Evolutionary conservation across 1,140 invertebrate genomes (phyloP).

Genomic region (Ostrea edulis): DNA sequence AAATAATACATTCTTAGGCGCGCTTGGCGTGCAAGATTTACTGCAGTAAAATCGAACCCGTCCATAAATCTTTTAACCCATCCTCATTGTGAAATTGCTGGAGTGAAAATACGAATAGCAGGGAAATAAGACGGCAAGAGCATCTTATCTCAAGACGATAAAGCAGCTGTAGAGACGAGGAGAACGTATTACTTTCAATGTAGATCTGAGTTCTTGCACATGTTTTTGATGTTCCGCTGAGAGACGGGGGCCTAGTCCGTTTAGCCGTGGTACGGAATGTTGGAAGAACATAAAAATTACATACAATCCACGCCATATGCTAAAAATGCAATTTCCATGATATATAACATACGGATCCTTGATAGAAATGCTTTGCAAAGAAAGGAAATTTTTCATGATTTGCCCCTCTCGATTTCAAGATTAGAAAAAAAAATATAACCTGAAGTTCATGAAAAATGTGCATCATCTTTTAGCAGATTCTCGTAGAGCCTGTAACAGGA

Average conservation of each 20-base stretch:
- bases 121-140: neutral
- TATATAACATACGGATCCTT: slow-evolving; percentile 29
- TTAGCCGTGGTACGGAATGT: slow-evolving; percentile 1
- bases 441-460: neutral
- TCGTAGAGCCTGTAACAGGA: neutral
- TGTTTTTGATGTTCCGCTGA: slow-evolving; percentile 14
- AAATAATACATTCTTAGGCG: slow-evolving; percentile 2
- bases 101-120: slow-evolving; percentile 7
- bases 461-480: neutral
- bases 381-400: slow-evolving; percentile 11
- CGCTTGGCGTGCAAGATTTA: neutral
- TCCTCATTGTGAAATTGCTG: neutral
- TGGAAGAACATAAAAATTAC: slow-evolving; percentile 26
- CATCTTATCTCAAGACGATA: slow-evolving; percentile 14
- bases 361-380: slow-evolving; percentile 28
- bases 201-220: slow-evolving; percentile 34
- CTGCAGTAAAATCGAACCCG: neutral
- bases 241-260: slow-evolving; percentile 16
- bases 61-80: slow-evolving; percentile 19
- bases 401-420: slow-evolving; percentile 33
- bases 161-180: neutral
- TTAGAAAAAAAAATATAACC: neutral
- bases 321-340: slow-evolving; percentile 31
- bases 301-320: slow-evolving; percentile 36
- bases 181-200: slow-evolving; percentile 25